These are phyloP conservation scores for Galago senegalensis DNA, from an alignment of 2,797 vertebrate species.

Conservation along the genomic window DNA sequence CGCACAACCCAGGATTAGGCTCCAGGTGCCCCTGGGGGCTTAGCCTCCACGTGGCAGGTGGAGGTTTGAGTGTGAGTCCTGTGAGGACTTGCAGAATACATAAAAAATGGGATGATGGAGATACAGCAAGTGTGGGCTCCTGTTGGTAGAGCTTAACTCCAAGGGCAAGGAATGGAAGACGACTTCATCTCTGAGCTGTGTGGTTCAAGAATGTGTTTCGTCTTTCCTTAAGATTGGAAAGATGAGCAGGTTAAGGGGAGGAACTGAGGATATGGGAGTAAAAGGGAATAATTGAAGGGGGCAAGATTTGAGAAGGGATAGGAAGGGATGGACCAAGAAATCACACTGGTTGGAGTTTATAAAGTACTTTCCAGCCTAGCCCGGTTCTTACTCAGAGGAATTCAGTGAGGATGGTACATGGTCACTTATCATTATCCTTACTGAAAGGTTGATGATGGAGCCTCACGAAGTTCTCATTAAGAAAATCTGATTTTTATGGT, in stretches of 20 bases:
- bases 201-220: neutral
- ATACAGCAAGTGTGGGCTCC: neutral
- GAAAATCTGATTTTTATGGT: conserved; percentile 26
- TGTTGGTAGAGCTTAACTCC: neutral
- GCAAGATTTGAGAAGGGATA: neutral
- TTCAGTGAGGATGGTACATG: neutral
- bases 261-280: neutral
- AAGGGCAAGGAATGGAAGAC: neutral
- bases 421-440: neutral
- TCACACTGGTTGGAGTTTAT: neutral
- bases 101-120: neutral
- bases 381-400: neutral
- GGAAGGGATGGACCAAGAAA: neutral
- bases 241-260: neutral
- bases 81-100: neutral
- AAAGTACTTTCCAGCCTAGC: neutral
- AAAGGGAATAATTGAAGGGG: neutral
- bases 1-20: neutral
- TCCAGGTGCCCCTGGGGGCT: neutral
- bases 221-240: neutral
- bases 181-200: neutral
- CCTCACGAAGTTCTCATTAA: neutral
- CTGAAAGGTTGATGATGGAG: neutral
- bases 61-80: neutral
- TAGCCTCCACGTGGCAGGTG: neutral